Evolutionary conservation across 2,888 invertebrate species (phyloP), one percentile per base, ranked within the genome.

Genomic region (Heliconius cydno): DNA sequence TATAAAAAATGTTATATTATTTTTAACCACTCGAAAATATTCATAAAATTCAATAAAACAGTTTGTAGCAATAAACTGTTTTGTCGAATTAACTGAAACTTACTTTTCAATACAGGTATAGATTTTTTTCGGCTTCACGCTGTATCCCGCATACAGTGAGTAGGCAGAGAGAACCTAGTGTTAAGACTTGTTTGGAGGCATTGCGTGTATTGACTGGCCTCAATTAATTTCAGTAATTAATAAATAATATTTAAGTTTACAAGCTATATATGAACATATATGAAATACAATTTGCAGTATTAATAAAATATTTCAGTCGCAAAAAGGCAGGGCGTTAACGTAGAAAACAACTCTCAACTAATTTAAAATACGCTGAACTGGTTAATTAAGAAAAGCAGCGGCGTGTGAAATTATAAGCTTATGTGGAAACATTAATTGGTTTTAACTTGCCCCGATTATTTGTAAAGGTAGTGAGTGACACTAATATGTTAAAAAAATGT

Each of bases 321-420:
- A 73, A 78, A 78, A 67, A 74, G 66, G 66, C 52, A 73, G 67
- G 25, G 73, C 52, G 46, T 73, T 57, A 78, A 78, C 67, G 75
- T 75, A 73, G 72, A 73, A 73, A 78, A 78, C 73, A 72, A 78
- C 57, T 73, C 73, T 73, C 73, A 73, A 67, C 73, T 67, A 78
- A 78, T 78, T 78, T 78, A 78, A 78, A 78, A 78, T 73, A 78
- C 73, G 78, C 73, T 78, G 78, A 78, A 78, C 78, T 78, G 78
- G 78, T 72, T 78, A 78, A 78, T 78, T 78, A 73, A 73, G 78
- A 78, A 78, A 78, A 57, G 73, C 78, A 78, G 67, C 73, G 65
- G 66, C 12, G 73, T 78, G 78, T 73, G 66, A 78, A 78, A 78
- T 78, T 73, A 73, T 78, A 73, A 78, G 73, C 57, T 78, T 73